A percentile compares a stretch with the other conserved stretches of the same genome.
phyloP scores from a whole-genome alignment of 2,113 vertebrate species.

The Myiopsitta monachus region DNA sequence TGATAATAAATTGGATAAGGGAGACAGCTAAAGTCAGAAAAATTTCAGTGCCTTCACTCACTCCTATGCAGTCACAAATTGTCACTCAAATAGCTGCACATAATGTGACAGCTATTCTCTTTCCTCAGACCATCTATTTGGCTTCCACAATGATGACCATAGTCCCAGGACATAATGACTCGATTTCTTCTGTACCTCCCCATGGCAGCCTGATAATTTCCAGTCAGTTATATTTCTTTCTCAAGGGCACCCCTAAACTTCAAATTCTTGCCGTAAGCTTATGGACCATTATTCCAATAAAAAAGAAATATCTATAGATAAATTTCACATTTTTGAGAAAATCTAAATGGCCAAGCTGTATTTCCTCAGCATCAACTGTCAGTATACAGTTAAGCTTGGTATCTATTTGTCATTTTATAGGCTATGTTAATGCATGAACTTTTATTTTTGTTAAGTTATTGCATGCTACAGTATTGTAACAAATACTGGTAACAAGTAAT shows the following conservation, averaged over 20 bases:
- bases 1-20: background rate
- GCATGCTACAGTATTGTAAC: background rate
- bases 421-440: background rate
- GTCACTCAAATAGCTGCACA: slow-evolving; percentile 14
- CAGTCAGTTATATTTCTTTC: background rate
- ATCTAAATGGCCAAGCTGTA: background rate
- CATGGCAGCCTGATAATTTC: background rate
- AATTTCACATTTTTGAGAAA: background rate
- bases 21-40: slow-evolving; percentile 29
- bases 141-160: background rate
- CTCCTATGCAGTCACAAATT: background rate
- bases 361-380: background rate
- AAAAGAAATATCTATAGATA: background rate
- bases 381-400: background rate
- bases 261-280: background rate
- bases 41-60: background rate
- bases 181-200: background rate
- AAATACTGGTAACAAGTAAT: background rate
- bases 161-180: background rate
- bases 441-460: background rate
- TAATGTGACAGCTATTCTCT: background rate
- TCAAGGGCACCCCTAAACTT: background rate
- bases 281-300: background rate
- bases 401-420: background rate
- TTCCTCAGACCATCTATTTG: background rate